Conservation (phyloP, 1,140 invertebrate genomes). For the Apis dorsata region DNA sequence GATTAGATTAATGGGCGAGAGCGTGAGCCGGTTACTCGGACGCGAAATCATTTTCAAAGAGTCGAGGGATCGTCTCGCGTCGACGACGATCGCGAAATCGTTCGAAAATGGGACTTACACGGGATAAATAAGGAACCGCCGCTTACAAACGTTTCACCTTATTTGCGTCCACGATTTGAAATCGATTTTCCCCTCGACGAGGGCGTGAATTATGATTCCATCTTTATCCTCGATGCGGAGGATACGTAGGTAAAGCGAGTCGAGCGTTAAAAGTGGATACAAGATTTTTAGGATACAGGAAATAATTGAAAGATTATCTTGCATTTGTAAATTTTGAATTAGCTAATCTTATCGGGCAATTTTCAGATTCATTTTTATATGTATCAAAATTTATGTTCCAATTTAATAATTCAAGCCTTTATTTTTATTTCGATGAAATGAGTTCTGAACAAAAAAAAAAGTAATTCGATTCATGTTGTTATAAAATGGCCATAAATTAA, state of each 20-base stretch:
- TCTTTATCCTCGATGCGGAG: not conserved
- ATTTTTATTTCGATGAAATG: not conserved
- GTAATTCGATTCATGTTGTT: too few relatives aligned
- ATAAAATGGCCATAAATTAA: not conserved
- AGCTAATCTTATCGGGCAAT: too few relatives aligned
- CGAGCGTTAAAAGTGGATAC: not conserved
- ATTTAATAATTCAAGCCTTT: not conserved
- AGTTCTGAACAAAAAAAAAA: not conserved
- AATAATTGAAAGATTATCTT: not conserved
- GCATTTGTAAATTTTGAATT: too few relatives aligned
- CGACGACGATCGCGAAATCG: slow-evolving; percentile 38
- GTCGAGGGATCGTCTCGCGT: slow-evolving; percentile 32
- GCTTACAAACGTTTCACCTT: slow-evolving; percentile 16
- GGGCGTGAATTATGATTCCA: not conserved
- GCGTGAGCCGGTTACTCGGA: slow-evolving; percentile 47
- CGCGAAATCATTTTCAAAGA: slow-evolving; percentile 55
- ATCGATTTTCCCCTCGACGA: slow-evolving; percentile 19
- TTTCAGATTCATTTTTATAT: too few relatives aligned
- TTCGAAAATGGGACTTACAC: slow-evolving; percentile 27
- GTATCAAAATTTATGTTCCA: too few relatives aligned
- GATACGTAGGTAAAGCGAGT: not conserved
- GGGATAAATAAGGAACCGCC: slow-evolving; percentile 44
- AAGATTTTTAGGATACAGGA: not conserved
- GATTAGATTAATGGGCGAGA: slow-evolving; percentile 68
- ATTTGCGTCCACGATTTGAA: slow-evolving; percentile 9